phyloP scores from a whole-genome alignment of 2,113 vertebrate species.

The Perca flavescens region DNA sequence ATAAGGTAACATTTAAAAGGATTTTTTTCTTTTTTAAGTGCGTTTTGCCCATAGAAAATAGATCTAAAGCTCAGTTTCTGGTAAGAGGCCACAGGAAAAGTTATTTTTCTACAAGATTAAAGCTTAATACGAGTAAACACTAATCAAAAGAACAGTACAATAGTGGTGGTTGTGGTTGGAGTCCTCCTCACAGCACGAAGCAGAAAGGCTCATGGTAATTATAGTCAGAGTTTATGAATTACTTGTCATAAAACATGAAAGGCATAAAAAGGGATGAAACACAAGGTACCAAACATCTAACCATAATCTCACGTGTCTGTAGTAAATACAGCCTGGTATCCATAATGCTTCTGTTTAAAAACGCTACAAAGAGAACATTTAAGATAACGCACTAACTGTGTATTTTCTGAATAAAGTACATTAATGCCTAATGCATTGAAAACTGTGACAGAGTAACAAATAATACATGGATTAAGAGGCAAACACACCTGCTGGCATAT shows the following conservation, averaged over 20 bases:
- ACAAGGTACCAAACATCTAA: neutral
- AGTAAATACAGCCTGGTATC: neutral
- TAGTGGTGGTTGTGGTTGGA: neutral
- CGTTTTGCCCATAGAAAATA: neutral
- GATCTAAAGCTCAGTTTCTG: neutral
- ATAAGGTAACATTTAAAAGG: neutral
- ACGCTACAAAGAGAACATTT: neutral
- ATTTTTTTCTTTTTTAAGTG: too few species aligned
- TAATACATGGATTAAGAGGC: neutral
- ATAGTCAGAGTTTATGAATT: neutral
- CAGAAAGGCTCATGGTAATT: neutral
- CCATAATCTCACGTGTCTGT: neutral
- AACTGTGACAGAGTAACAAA: neutral
- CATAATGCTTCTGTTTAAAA: neutral
- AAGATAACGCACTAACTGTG: neutral
- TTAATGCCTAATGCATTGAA: neutral
- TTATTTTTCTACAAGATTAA: neutral
- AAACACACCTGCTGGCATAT: neutral
- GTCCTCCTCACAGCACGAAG: constrained; percentile 2
- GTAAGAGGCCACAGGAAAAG: neutral
- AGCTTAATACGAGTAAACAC: neutral
- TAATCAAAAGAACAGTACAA: neutral
- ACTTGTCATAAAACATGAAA: neutral
- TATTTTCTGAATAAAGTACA: neutral
- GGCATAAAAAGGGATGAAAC: neutral